Percentiles rank a stretch among this genome's conserved stretches.
These are phyloP conservation scores for Orchesella flavescens DNA, from an alignment of 2,888 invertebrate genomes.

Conservation along the genomic window DNA sequence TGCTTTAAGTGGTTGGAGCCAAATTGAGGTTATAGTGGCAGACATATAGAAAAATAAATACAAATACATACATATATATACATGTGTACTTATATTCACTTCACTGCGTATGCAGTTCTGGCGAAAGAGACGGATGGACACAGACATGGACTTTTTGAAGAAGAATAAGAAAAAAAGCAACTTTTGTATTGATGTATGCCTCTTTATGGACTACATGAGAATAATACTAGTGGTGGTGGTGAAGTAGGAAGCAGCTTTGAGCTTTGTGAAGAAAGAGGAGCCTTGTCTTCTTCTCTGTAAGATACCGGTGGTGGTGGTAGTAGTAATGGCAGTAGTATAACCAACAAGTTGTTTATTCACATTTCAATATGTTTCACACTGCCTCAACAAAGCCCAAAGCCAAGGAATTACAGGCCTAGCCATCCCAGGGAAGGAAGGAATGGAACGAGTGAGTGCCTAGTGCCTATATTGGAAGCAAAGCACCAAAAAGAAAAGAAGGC, in stretches of 20 bases:
- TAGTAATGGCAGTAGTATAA: not conserved
- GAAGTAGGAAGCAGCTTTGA: not conserved
- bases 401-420: slow-evolving; percentile 33
- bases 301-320: not conserved
- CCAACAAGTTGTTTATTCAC: slow-evolving; percentile 64
- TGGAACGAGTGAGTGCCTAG: too few species aligned
- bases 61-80: too few species aligned
- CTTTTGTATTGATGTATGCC: not conserved
- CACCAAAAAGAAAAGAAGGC: not conserved
- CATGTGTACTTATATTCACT: too few species aligned
- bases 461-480: not conserved
- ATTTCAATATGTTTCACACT: slow-evolving; percentile 23
- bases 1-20: slow-evolving; percentile 64
- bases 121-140: slow-evolving; percentile 64
- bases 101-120: slow-evolving; percentile 61
- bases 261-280: slow-evolving; percentile 8
- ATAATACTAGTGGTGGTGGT: not conserved
- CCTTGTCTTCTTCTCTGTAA: slow-evolving; percentile 15
- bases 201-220: not conserved
- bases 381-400: not conserved
- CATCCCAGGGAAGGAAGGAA: too few species aligned
- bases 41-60: slow-evolving; percentile 28
- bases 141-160: slow-evolving; percentile 50
- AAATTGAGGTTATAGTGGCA: slow-evolving; percentile 67
- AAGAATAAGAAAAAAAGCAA: slow-evolving; percentile 24